phyloP scores from a whole-genome alignment of 2,797 vertebrate species.

The Distichodus sexfasciatus region DNA sequence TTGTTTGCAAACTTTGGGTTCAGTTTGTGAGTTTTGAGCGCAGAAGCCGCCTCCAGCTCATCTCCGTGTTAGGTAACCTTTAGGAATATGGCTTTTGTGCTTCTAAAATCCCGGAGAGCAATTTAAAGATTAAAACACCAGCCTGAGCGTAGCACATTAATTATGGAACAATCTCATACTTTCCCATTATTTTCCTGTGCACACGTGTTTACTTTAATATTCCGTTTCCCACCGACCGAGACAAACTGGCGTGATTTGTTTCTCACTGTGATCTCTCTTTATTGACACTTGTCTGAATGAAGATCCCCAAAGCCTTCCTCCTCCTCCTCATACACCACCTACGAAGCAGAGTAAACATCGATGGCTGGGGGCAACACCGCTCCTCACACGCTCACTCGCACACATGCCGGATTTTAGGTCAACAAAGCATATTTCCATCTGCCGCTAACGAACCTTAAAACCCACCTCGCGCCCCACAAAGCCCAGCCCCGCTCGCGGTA shows the following conservation, averaged over 20 bases:
- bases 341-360: conserved; percentile 16
- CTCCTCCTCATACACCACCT: too few relatives aligned
- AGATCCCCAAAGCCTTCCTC: background rate
- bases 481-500: conserved; percentile 59
- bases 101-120: too few relatives aligned
- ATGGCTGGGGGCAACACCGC: background rate
- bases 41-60: too few relatives aligned
- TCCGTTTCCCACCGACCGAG: background rate
- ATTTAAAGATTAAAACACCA: too few relatives aligned
- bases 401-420: conserved; percentile 22
- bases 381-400: background rate
- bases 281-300: background rate
- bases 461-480: conserved; percentile 52
- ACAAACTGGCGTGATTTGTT: background rate
- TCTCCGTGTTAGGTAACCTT: too few relatives aligned
- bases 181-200: too few relatives aligned
- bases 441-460: conserved; percentile 55
- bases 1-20: too few relatives aligned
- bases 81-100: too few relatives aligned
- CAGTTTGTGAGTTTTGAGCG: too few relatives aligned
- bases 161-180: background rate
- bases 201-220: background rate
- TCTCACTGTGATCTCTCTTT: background rate
- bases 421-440: conserved; percentile 22
- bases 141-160: too few relatives aligned